A percentile compares a stretch with the other conserved stretches of the same genome.
Conservation (phyloP, 2,113 vertebrate species). For the Poecile atricapillus region DNA sequence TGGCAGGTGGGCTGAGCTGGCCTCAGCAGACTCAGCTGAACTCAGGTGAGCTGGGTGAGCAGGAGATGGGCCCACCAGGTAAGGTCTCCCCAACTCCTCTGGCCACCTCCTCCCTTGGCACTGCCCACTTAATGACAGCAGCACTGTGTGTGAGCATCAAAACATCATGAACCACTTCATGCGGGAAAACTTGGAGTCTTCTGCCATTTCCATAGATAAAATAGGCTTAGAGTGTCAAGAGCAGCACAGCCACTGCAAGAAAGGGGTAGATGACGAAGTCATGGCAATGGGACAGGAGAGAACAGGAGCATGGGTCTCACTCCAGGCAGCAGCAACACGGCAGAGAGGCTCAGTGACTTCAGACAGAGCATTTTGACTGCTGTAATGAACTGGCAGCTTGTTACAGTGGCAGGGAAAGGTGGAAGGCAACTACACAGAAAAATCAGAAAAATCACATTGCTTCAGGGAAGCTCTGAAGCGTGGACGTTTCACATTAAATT, state of each 20-base stretch:
- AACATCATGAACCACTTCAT: not conserved
- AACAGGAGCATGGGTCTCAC: not conserved
- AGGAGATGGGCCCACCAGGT: not conserved
- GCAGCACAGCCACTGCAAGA: not conserved
- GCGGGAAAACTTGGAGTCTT: not conserved
- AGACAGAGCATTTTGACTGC: not conserved
- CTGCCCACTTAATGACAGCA: not conserved
- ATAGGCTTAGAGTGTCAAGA: not conserved
- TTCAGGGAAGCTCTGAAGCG: not conserved
- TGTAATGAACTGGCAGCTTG: not conserved
- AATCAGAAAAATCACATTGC: not conserved
- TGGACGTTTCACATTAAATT: not conserved
- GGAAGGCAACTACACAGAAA: not conserved
- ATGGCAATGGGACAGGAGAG: not conserved
- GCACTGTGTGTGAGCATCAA: not conserved
- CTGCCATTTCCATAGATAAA: not conserved
- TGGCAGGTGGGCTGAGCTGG: rapidly evolving
- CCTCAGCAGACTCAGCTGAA: not conserved
- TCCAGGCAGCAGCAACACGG: not conserved
- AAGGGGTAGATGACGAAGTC: not conserved
- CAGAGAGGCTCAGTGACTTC: not conserved
- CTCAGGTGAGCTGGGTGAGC: not conserved
- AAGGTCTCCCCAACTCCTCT: not conserved
- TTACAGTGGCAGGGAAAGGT: not conserved
- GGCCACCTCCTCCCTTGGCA: not conserved